These are phyloP conservation scores for Scotopteryx bipunctaria DNA, from an alignment of 2,888 invertebrate genomes.

Conservation along the genomic window DNA sequence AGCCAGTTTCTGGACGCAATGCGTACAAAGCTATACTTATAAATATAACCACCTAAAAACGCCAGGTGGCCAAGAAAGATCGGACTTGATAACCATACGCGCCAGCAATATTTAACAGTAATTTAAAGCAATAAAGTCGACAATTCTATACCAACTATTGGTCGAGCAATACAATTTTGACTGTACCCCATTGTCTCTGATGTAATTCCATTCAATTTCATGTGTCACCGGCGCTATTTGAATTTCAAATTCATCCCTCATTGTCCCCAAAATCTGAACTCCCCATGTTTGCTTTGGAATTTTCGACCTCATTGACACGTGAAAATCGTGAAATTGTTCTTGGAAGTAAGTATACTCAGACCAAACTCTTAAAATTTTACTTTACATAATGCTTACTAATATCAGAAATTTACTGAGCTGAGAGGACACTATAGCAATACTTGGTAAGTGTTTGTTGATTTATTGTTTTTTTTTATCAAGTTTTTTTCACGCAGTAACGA, in stretches of 20 bases:
- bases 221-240: slow-evolving; percentile 67
- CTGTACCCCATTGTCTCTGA: slow-evolving; percentile 47
- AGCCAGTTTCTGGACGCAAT: too few species aligned
- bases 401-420: too few species aligned
- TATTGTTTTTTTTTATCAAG: too few species aligned
- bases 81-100: neutral
- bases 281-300: slow-evolving; percentile 20
- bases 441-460: too few species aligned
- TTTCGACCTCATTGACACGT: slow-evolving; percentile 19
- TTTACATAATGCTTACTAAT: too few species aligned
- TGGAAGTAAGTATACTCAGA: slow-evolving; percentile 14
- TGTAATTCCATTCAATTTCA: slow-evolving; percentile 63
- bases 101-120: neutral
- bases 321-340: slow-evolving; percentile 20
- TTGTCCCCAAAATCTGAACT: slow-evolving; percentile 51
- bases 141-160: neutral
- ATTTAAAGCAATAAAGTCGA: neutral
- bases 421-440: too few species aligned
- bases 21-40: too few species aligned
- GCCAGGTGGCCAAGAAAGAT: neutral
- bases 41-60: too few species aligned
- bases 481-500: too few species aligned
- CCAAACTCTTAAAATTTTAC: neutral
- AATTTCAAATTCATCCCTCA: slow-evolving; percentile 66
- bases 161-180: slow-evolving; percentile 2